Evolutionary conservation across 92 coral and sea anemone species (phyloP), one percentile per base, ranked within the genome.

Genomic region (Epizoanthus scotinus): DNA sequence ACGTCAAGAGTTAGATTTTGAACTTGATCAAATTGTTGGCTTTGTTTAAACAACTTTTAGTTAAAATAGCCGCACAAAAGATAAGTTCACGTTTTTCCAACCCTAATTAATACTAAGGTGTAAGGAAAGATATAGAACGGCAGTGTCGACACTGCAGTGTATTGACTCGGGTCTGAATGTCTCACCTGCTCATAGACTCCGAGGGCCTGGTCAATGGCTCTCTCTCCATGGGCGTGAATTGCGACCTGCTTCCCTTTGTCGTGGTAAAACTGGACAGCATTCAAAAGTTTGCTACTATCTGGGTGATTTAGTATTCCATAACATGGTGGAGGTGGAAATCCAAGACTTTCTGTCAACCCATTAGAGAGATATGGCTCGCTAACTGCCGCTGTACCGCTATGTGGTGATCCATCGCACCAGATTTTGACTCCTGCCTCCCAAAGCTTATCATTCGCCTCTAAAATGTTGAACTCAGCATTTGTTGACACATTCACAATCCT

Each of bases 321-420:
- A 40, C 50, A 17, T 15, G 93, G 90, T 14, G 87, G 31, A 0
- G 87, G 78, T 0, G 90, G 94, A 38, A 92, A 92, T 17, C 88
- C 90, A 34, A 92, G 88, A 19, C 31, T 82, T 42, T 85, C 63
- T 10, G 97, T 87, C 52, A 85, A 29, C 29, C 90, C 61, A 61
- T 77, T 86, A 3, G 80, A 73, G 6, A 90, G 77, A 52, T 34
- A 92, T 3, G 97, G 91, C 24, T 89, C 91, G 21, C 85, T 73
- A 13, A 84, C 71, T 24, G 97, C 97, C 29, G 79, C 74, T 0
- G 97, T 84, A 0, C 94, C 97, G 70, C 93, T 84, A 27, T 90
- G 97, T 15, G 97, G 97, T 15, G 97, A 92, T 13, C 97, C 97
- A 73, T 92, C 97, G 54, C 64, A 71, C 19, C 87, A 14, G 65